phyloP scores from a whole-genome alignment of 2,797 vertebrate species.

The Tangara arthus region DNA sequence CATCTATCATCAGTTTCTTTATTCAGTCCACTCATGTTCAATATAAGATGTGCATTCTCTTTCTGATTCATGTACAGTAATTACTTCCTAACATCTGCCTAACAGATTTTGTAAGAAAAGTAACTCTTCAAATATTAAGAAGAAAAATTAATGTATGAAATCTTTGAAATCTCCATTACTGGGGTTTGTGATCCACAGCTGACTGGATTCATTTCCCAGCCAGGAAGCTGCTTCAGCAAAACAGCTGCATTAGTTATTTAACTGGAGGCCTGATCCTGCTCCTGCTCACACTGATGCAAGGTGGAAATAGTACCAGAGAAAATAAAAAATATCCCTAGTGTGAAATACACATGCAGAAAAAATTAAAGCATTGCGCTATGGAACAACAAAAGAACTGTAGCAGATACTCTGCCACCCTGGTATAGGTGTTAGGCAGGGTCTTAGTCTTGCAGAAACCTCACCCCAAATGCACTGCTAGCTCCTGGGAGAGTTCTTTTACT shows the following conservation, averaged over 20 bases:
- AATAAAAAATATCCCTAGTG: neutral
- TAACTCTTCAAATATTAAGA: slow-evolving; percentile 47
- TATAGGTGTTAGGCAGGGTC: neutral
- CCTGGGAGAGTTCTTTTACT: neutral
- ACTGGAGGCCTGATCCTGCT: neutral
- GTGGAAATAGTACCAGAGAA: neutral
- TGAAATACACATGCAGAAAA: neutral
- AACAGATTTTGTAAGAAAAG: slow-evolving; percentile 61
- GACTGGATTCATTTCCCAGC: slow-evolving; percentile 59
- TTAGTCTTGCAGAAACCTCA: neutral
- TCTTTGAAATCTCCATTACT: slow-evolving; percentile 59
- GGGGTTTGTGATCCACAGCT: slow-evolving; percentile 65
- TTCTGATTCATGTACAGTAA: slow-evolving; percentile 62
- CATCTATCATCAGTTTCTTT: slow-evolving; percentile 35
- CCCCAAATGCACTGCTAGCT: neutral
- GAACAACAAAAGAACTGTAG: neutral
- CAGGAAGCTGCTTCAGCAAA: slow-evolving; percentile 64
- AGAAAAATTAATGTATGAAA: slow-evolving; percentile 44
- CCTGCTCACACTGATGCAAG: neutral
- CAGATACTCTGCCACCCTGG: neutral
- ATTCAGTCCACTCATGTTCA: neutral
- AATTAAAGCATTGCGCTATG: neutral
- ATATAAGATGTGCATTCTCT: slow-evolving; percentile 36
- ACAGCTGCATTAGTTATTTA: slow-evolving; percentile 64
- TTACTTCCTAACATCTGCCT: slow-evolving; percentile 66